Conservation (phyloP, 2,888 invertebrate genomes). For the Quadroppia sp. region DNA sequence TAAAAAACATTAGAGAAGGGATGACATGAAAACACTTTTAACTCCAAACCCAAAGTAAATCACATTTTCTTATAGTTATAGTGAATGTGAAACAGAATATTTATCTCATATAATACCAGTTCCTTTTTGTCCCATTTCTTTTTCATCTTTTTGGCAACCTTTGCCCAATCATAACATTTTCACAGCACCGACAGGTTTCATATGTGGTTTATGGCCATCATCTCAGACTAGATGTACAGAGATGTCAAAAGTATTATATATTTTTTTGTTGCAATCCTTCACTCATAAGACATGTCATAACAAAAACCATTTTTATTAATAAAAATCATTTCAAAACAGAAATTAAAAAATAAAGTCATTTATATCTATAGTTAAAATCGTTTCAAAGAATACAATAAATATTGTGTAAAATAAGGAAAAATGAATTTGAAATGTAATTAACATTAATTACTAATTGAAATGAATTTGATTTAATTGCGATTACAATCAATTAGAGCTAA, state of each 20-base stretch:
- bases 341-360: not conserved
- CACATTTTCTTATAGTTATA: not conserved
- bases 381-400: not conserved
- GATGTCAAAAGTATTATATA: not conserved
- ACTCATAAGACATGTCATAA: not conserved
- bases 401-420: too few species aligned
- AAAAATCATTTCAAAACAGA: not conserved
- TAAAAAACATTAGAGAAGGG: constrained; percentile 4
- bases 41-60: constrained; percentile 11
- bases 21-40: constrained; percentile 30
- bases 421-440: too few species aligned
- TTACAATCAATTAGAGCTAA: too few species aligned
- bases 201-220: not conserved
- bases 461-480: too few species aligned
- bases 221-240: not conserved
- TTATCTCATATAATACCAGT: not conserved
- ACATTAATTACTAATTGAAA: too few species aligned
- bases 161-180: not conserved
- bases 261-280: not conserved
- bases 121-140: not conserved
- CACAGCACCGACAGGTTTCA: too few species aligned
- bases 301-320: not conserved
- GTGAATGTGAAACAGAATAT: constrained; percentile 4
- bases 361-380: not conserved
- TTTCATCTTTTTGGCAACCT: not conserved